A percentile compares a stretch with the other conserved stretches of the same genome.
Conservation (phyloP, 2,888 invertebrate species). For the Leptarthrus brevirostris region DNA sequence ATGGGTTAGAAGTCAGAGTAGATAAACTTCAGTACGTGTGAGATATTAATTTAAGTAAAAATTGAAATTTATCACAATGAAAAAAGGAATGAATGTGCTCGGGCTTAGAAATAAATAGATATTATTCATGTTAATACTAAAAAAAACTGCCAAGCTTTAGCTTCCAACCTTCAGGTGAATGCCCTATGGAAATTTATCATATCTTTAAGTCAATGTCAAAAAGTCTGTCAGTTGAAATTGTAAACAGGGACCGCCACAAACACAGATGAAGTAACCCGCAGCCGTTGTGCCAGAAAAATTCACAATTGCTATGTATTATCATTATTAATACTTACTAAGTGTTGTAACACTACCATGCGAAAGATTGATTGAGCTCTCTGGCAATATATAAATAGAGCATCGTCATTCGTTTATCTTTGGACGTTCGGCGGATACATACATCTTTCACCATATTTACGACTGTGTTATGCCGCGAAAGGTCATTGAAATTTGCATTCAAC, state of each 20-base stretch:
- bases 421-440: neutral
- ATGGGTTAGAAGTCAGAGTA: too few relatives aligned
- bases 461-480: slow-evolving; percentile 2
- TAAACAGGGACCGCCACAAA: slow-evolving; percentile 9
- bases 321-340: slow-evolving; percentile 25
- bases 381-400: slow-evolving; percentile 27
- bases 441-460: neutral
- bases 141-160: too few relatives aligned
- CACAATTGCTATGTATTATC: slow-evolving; percentile 3
- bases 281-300: slow-evolving; percentile 17
- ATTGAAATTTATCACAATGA: too few relatives aligned
- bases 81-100: too few relatives aligned
- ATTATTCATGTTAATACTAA: neutral
- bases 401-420: neutral
- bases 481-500: slow-evolving; percentile 29
- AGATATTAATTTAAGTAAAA: too few relatives aligned
- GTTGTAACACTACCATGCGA: slow-evolving; percentile 9
- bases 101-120: neutral
- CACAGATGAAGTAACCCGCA: neutral
- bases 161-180: neutral
- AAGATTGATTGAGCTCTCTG: slow-evolving; percentile 15
- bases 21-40: too few relatives aligned
- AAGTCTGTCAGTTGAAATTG: slow-evolving; percentile 12
- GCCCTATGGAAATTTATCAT: slow-evolving; percentile 16
- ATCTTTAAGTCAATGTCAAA: slow-evolving; percentile 35